Percentiles rank a stretch among this genome's conserved stretches.
Conservation (phyloP, 2,113 vertebrate species). For the Protomyctophum bolini region DNA sequence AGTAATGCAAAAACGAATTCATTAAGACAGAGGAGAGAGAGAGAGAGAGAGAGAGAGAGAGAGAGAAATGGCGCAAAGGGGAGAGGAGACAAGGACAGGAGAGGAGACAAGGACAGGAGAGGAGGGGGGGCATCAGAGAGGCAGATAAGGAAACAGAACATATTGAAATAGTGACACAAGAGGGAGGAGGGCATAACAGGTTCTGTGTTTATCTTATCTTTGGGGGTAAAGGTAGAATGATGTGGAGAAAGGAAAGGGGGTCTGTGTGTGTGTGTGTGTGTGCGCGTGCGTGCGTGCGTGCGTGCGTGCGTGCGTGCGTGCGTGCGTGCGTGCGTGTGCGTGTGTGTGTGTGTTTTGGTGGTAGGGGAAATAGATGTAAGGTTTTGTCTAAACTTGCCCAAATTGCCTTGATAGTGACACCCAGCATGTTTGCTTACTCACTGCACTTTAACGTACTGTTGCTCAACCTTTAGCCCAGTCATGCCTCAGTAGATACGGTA, state of each 20-base stretch:
- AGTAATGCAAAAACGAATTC: neutral
- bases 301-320: too few species aligned
- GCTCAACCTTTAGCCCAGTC: constrained; percentile 2
- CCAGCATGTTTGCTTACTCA: neutral
- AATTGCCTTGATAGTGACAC: neutral
- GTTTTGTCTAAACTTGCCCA: constrained; percentile 19
- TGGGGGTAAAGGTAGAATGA: neutral
- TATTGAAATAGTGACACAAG: neutral
- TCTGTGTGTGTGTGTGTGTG: neutral
- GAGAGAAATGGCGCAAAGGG: neutral
- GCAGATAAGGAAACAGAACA: too few species aligned
- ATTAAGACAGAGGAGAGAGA: neutral
- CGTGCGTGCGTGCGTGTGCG: too few species aligned
- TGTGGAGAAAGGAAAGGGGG: constrained; percentile 3
- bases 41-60: neutral
- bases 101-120: neutral
- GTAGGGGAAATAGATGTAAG: neutral
- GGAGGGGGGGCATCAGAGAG: too few species aligned
- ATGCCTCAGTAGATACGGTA: neutral
- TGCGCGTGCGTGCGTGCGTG: too few species aligned
- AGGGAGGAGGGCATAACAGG: neutral
- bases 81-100: neutral
- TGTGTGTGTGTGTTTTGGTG: too few species aligned
- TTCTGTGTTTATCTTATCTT: neutral
- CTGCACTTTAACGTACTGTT: neutral